phyloP scores from a whole-genome alignment of 2,888 invertebrate species.

The Clistopyga incitator region DNA sequence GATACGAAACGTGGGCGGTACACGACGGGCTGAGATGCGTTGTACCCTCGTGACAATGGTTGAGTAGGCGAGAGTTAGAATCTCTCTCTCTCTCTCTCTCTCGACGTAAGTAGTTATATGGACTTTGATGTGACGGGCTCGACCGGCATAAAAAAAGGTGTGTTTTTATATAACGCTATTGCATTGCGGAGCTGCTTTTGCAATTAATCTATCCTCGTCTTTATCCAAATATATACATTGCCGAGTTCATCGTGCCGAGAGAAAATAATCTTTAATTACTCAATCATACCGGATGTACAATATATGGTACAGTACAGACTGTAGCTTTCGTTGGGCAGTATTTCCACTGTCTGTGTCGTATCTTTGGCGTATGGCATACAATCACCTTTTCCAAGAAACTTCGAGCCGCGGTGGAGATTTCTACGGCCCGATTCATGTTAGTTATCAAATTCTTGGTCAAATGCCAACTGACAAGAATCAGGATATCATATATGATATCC shows the following conservation, averaged over 20 bases:
- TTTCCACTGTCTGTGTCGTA: background rate
- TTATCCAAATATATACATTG: slow-evolving; percentile 52
- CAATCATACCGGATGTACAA: background rate
- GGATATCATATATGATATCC: too few relatives aligned
- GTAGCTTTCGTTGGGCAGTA: background rate
- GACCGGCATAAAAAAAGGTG: slow-evolving; percentile 11
- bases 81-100: slow-evolving; percentile 44
- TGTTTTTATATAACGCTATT: slow-evolving; percentile 2
- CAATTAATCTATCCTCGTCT: slow-evolving; percentile 26
- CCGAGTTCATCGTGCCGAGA: too few relatives aligned
- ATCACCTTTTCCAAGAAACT: background rate
- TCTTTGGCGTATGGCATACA: background rate
- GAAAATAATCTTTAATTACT: background rate
- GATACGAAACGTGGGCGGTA: slow-evolving; percentile 46
- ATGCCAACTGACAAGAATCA: background rate
- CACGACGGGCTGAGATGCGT: slow-evolving; percentile 48
- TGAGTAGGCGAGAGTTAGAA: slow-evolving; percentile 52
- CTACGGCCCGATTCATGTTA: background rate
- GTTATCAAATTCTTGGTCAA: slow-evolving; percentile 1
- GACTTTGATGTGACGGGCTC: background rate
- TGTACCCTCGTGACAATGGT: slow-evolving; percentile 20
- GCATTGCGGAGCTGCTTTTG: slow-evolving; percentile 35
- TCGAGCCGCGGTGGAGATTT: background rate
- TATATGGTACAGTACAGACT: background rate
- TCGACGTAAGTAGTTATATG: background rate